Base-by-base conservation (phyloP, 2,888 invertebrate species). In the Lacanobia oleracea region DNA sequence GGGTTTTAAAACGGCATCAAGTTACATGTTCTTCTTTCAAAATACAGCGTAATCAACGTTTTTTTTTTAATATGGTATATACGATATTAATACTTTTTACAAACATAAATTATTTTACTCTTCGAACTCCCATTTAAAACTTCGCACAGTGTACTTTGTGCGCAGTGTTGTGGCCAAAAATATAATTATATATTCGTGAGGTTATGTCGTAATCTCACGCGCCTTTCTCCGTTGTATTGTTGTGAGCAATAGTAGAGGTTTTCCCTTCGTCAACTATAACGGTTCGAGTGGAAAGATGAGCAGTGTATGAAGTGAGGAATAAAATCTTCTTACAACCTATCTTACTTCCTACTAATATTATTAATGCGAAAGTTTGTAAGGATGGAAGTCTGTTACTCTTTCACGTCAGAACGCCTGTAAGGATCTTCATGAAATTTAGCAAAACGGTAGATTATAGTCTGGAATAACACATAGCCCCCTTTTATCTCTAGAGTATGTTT, bases 121-220 rank as follows among this genome's bases (percentile, higher is more conserved):
- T n/a, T n/a, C 3, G 18, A 12, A 57, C 57, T 7, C 57, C 37
- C n/a, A 37, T 14, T 18, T n/a, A n/a, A 67, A 68, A 73, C 51
- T 69, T 78, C n/a, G 65, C 79, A 67, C 61, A 43, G 54, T 67
- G 64, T 82, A 53, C 23, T 2, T 43, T 66, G 43, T 62, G 23
- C 23, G 45, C 37, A 40, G 16, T 65, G 48, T 71, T 70, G 63
- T 75, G 70, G 80, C 62, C 67, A 56, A 83, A 81, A 81, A 75
- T 82, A 76, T 64, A 82, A 67, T 74, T 67, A 82, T 60, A 56
- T 53, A 67, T 75, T 70, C 74, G 60, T 74, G 60, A 67, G 79
- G 68, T 69, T 79, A 62, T 62, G 48, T 71, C 33, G 48, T 62
- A 57, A 82, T 78, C 65, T 72, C 51, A 37, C 54, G 67, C 59